phyloP scores from a whole-genome alignment of 2,113 vertebrate species.

The Lophura nycthemera region DNA sequence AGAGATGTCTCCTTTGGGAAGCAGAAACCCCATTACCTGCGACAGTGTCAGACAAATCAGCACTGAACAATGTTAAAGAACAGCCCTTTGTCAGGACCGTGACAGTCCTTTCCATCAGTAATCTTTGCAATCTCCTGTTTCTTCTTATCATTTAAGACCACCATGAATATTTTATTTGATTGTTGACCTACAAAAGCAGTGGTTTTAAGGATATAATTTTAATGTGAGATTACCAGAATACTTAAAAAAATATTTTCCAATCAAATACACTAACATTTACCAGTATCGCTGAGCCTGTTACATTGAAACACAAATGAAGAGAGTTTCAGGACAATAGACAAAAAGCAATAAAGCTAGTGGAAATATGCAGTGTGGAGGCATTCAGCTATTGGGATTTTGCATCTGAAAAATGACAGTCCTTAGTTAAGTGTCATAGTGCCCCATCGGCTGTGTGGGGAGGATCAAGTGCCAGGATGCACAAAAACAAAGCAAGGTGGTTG shows the following conservation, averaged over 20 bases:
- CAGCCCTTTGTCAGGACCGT: not conserved
- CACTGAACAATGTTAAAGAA: not conserved
- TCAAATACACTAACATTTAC: not conserved
- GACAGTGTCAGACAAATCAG: not conserved
- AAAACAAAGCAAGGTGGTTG: not conserved
- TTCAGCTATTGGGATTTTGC: not conserved
- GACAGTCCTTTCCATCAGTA: not conserved
- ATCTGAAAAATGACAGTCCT: not conserved
- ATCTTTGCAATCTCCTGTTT: not conserved
- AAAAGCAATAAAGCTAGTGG: not conserved
- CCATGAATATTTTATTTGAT: slow-evolving; percentile 10
- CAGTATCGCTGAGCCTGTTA: not conserved
- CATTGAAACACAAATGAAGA: not conserved
- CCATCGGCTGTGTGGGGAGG: not conserved
- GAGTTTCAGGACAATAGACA: not conserved
- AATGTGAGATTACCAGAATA: not conserved
- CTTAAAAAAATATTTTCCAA: not conserved
- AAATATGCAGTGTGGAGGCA: not conserved
- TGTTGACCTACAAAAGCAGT: slow-evolving; percentile 5
- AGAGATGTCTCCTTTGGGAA: not conserved
- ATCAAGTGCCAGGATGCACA: not conserved
- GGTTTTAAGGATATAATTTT: not conserved
- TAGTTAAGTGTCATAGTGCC: not conserved
- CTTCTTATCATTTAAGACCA: not conserved
- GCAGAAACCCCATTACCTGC: not conserved